Evolutionary conservation across 1,140 invertebrate species (phyloP).

Genomic region (Eufriesea mexicana): DNA sequence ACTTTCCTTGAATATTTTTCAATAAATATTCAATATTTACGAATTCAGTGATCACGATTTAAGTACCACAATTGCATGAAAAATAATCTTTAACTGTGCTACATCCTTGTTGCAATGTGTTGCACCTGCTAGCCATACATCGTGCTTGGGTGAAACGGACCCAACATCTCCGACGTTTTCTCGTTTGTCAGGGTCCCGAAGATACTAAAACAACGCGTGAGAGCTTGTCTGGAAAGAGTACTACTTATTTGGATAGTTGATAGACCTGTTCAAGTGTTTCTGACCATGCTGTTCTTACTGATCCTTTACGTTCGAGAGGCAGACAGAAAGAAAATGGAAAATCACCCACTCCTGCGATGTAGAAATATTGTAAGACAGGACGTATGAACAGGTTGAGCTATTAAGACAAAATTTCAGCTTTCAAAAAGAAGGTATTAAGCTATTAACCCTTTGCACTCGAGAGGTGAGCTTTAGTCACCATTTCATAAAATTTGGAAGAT

Average conservation of each 20-base stretch:
- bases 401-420: no score
- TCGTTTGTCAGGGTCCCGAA: slow-evolving; percentile 27
- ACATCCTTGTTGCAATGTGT: neutral
- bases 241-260: slow-evolving; percentile 68
- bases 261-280: slow-evolving; percentile 60
- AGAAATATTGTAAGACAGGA: neutral
- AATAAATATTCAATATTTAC: no score
- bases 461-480: no score
- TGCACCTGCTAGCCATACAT: slow-evolving; percentile 19
- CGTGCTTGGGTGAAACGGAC: neutral
- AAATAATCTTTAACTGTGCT: neutral
- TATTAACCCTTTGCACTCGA: no score
- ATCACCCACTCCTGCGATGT: neutral
- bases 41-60: no score
- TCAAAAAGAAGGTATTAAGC: no score
- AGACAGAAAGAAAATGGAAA: neutral
- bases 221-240: slow-evolving; percentile 46
- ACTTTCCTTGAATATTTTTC: no score
- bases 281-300: slow-evolving; percentile 5
- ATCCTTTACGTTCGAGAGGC: neutral
- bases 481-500: no score
- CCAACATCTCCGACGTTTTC: slow-evolving; percentile 23
- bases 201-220: slow-evolving; percentile 8
- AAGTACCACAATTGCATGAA: neutral
- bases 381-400: no score